Percentiles rank a stretch among this genome's conserved stretches.
phyloP scores from a whole-genome alignment of 2,888 invertebrate genomes.

The Girardia tigrina region DNA sequence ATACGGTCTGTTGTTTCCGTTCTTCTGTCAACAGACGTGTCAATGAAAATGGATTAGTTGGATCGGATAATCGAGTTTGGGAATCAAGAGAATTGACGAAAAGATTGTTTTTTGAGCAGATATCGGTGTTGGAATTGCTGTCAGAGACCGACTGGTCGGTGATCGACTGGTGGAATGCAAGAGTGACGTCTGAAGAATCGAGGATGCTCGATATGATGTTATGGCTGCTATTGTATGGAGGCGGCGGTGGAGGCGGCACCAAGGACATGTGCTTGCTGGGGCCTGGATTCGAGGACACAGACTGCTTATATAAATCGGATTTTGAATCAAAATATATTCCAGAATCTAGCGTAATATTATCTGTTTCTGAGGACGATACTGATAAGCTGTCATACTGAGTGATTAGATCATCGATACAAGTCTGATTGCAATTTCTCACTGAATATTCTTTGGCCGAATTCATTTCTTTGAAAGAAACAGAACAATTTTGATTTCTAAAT shows the following conservation, averaged over 20 bases:
- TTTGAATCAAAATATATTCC: slow-evolving; percentile 5
- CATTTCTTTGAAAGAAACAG: too few species aligned
- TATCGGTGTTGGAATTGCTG: background rate
- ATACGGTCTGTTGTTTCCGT: background rate
- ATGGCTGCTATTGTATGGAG: slow-evolving; percentile 13
- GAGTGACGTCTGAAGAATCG: background rate
- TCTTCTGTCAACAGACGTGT: background rate
- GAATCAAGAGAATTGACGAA: background rate
- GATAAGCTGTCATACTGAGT: slow-evolving; percentile 1
- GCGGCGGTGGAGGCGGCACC: background rate
- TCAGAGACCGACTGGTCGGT: background rate
- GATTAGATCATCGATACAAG: background rate
- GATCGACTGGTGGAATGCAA: background rate
- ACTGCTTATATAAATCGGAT: background rate
- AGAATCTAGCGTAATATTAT: background rate
- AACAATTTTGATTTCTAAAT: too few species aligned
- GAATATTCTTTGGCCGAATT: background rate
- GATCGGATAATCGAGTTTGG: background rate
- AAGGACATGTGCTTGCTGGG: too few species aligned
- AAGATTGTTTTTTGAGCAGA: background rate
- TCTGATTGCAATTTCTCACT: background rate
- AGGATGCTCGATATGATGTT: background rate
- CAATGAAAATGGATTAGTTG: background rate
- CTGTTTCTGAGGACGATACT: background rate
- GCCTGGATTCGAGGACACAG: too few species aligned